Conservation (phyloP, 2,888 invertebrate species). For the Cryptus armator region DNA sequence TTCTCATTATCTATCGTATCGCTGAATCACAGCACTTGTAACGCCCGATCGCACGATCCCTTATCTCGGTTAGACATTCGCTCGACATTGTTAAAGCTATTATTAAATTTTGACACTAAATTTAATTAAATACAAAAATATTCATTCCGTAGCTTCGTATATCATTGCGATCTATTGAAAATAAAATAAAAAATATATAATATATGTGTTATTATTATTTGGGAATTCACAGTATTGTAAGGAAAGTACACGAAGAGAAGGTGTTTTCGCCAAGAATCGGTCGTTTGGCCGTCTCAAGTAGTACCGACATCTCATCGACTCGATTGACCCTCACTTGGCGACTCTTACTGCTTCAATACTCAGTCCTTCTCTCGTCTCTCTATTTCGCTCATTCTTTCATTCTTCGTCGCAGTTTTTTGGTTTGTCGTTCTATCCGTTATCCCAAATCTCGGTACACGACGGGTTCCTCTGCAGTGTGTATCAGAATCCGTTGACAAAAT, state of each 20-base stretch:
- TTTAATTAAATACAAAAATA: too few species aligned
- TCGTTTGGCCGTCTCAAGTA: slow-evolving; percentile 62
- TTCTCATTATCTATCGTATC: neutral
- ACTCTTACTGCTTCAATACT: slow-evolving; percentile 25
- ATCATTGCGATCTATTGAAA: too few species aligned
- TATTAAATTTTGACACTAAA: too few species aligned
- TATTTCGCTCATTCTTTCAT: neutral
- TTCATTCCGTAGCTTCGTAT: too few species aligned
- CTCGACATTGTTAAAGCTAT: neutral
- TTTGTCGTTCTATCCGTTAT: neutral
- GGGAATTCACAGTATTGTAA: slow-evolving; percentile 11
- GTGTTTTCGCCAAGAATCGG: slow-evolving; percentile 37
- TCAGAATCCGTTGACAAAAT: neutral
- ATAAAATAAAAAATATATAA: neutral
- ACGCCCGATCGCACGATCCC: neutral
- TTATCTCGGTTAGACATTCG: neutral
- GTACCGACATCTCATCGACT: slow-evolving; percentile 45
- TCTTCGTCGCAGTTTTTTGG: neutral
- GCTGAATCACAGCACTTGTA: neutral
- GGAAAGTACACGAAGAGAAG: slow-evolving; percentile 2
- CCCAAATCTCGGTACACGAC: neutral
- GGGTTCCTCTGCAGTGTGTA: neutral
- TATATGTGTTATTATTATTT: neutral
- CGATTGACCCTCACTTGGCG: slow-evolving; percentile 55
- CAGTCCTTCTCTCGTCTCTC: slow-evolving; percentile 3